Conservation (phyloP, 2,888 invertebrate genomes). For the Isoperla grammatica region DNA sequence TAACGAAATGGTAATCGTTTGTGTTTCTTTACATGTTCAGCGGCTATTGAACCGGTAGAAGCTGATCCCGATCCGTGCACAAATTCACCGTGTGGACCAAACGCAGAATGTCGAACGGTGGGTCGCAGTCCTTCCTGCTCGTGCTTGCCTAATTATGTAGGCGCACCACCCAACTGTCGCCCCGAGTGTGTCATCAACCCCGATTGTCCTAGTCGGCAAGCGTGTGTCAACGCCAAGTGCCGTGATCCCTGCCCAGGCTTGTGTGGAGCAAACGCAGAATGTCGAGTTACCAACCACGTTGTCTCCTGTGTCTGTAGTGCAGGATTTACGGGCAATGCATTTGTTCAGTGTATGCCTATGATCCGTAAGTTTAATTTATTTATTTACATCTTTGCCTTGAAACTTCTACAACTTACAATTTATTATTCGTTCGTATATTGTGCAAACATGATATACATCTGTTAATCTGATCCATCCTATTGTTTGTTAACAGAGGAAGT, state of each 20-base stretch:
- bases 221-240: constrained; percentile 76
- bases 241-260: constrained; percentile 76
- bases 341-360: constrained; percentile 65
- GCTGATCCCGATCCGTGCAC: constrained; percentile 56
- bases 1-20: too few species aligned
- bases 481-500: constrained; percentile 48
- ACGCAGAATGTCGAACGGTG: constrained; percentile 62
- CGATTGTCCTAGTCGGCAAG: constrained; percentile 69
- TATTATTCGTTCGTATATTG: not conserved
- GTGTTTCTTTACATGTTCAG: constrained; percentile 28
- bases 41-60: constrained; percentile 39
- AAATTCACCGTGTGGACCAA: constrained; percentile 78
- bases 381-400: not conserved
- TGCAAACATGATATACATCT: not conserved
- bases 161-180: constrained; percentile 73
- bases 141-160: constrained; percentile 70
- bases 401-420: constrained; percentile 12
- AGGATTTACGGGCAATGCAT: constrained; percentile 77
- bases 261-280: constrained; percentile 74
- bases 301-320: constrained; percentile 73
- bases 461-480: constrained; percentile 3
- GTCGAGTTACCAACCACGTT: constrained; percentile 70
- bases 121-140: constrained; percentile 66
- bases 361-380: constrained; percentile 43
- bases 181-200: constrained; percentile 79